Evolutionary conservation across 2,888 invertebrate species (phyloP).

Genomic region (Drosophila cognata): DNA sequence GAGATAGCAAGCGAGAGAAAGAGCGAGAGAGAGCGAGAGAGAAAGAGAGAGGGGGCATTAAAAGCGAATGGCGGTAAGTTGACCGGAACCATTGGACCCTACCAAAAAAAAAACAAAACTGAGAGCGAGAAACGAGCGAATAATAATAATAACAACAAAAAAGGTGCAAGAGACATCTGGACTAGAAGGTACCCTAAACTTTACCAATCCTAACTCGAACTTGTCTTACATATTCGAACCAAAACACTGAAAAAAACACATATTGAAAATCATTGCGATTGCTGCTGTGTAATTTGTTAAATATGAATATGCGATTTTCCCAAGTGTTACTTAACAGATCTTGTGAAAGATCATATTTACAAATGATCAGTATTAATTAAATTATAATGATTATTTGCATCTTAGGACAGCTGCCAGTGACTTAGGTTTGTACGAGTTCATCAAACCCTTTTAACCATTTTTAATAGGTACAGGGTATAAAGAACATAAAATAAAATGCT

Average conservation of each 20-base stretch:
- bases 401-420: not conserved
- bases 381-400: not conserved
- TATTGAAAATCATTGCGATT: not conserved
- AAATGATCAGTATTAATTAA: not conserved
- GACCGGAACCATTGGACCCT: slow-evolving; percentile 63
- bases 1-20: slow-evolving; percentile 30
- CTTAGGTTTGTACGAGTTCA: not conserved
- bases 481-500: slow-evolving; percentile 21
- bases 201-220: not conserved
- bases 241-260: not conserved
- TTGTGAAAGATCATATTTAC: not conserved
- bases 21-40: not conserved
- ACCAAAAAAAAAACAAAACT: slow-evolving; percentile 30
- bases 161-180: not conserved
- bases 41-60: not conserved
- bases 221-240: not conserved
- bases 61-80: slow-evolving; percentile 52
- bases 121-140: slow-evolving; percentile 25
- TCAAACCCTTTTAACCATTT: not conserved
- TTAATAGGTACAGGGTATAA: slow-evolving; percentile 1
- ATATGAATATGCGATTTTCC: not conserved
- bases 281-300: not conserved
- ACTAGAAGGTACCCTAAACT: not conserved
- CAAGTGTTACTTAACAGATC: not conserved
- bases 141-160: slow-evolving; percentile 54